Evolutionary conservation across 2,113 vertebrate genomes (phyloP), one percentile per base, ranked within the genome.

Genomic region (Phrynosoma platyrhinos): DNA sequence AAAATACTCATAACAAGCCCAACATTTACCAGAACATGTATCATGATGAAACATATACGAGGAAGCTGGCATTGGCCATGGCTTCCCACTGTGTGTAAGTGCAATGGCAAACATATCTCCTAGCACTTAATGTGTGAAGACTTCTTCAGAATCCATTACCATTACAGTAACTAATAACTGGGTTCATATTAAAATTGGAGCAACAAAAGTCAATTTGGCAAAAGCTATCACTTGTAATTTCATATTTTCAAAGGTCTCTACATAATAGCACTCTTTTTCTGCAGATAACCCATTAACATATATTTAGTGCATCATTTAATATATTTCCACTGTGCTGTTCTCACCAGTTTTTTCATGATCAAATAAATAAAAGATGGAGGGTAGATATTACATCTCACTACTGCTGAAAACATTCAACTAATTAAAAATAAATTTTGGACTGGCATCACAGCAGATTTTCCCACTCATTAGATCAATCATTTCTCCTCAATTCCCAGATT

Each of bases 381-480:
- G 77, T 90, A 86, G 27, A n/a, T 30, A 18, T 32, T 14, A 42
- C 71, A 84, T 74, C 21, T 62, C 72, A 84, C 32, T 76, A 90
- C 68, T 55, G 23, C 71, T 13, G 8, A 80, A 86, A 91, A 62
- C 79, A 85, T 87, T 78, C 91, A 86, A 72, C 36, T 90, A 86
- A 87, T 88, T 85, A 89, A 76, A 85, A 89, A 69, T 82, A 58
- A 76, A n/a, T 83, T 90, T 89, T 83, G 40, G 87, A 79, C 74
- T 40, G 40, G 82, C 90, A 79, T 36, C 55, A 84, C 84, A 93
- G 55, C 79, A 85, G 85, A 66, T 36, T 87, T 84, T 79, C 16
- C 23, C 80, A 81, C 84, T 79, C 58, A 30, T 91, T 91, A 93
- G 94, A 72, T 72, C 66, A 83, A 92, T 87, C 36, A 85, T 92